Percentiles rank a stretch among this genome's conserved stretches.
phyloP scores from a whole-genome alignment of 1,140 invertebrate genomes.

The Brachionus asplanchnoidis region DNA sequence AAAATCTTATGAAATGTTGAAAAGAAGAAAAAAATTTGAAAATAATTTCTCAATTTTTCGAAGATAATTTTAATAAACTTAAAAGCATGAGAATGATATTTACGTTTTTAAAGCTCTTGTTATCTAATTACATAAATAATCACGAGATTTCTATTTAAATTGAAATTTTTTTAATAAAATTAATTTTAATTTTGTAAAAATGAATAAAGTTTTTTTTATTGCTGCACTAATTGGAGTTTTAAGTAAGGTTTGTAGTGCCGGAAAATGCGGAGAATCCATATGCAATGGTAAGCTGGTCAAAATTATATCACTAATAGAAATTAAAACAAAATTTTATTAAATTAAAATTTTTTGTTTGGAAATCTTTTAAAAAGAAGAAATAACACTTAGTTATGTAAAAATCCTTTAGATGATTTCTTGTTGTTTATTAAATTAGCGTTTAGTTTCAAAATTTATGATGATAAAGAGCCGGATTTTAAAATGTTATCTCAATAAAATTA shows the following conservation, averaged over 20 bases:
- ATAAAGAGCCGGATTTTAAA: not conserved
- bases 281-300: not conserved
- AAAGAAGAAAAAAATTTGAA: not conserved
- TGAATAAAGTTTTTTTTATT: not conserved
- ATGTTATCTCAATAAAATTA: not conserved
- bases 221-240: not conserved
- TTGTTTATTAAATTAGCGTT: not conserved
- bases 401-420: not conserved
- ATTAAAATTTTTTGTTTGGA: not conserved
- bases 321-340: too few relatives aligned
- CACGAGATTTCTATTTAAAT: not conserved
- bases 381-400: not conserved
- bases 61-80: not conserved
- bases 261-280: not conserved
- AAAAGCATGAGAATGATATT: constrained; percentile 14
- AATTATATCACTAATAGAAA: not conserved
- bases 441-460: not conserved
- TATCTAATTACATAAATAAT: not conserved
- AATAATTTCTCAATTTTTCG: not conserved
- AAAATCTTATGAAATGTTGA: not conserved
- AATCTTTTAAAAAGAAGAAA: not conserved
- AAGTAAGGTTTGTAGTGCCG: not conserved
- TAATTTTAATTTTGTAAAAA: not conserved
- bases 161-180: not conserved
- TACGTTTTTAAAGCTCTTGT: constrained; percentile 7